These are phyloP conservation scores for Lumbricus terrestris DNA, from an alignment of 2,888 invertebrate genomes.

Conservation along the genomic window DNA sequence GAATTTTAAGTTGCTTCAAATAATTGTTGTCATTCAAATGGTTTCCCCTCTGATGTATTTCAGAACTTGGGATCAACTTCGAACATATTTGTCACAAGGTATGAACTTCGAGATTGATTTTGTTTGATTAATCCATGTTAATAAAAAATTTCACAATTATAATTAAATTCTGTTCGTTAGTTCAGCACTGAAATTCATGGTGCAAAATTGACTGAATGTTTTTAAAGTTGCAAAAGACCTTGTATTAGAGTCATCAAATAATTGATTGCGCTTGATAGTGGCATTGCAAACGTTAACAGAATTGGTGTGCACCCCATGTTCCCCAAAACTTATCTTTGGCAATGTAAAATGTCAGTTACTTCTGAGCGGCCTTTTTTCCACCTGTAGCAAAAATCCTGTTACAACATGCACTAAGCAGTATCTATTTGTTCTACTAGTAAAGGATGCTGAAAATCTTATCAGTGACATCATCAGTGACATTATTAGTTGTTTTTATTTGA, in stretches of 20 bases:
- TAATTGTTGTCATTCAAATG: background rate
- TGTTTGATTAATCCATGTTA: background rate
- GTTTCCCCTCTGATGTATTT: constrained; percentile 36
- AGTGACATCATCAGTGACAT: too few species aligned
- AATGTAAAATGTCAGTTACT: too few species aligned
- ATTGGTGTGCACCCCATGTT: background rate
- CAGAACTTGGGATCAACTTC: constrained; percentile 85
- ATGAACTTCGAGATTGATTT: background rate
- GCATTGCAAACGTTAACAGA: background rate
- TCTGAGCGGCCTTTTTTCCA: too few species aligned
- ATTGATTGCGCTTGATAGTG: background rate
- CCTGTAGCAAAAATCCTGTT: too few species aligned
- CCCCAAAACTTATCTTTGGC: background rate
- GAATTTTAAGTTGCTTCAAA: background rate
- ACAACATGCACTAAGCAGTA: too few species aligned
- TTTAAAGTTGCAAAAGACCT: background rate
- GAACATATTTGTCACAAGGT: constrained; percentile 77
- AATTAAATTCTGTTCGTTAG: background rate
- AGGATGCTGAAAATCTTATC: too few species aligned
- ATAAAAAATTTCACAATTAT: background rate
- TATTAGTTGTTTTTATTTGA: too few species aligned
- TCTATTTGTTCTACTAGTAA: too few species aligned
- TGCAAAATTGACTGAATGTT: background rate
- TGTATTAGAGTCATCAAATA: background rate
- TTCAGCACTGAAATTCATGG: background rate